Evolutionary conservation across 2,888 invertebrate genomes (phyloP).

Genomic region (Microdon myrmicae): DNA sequence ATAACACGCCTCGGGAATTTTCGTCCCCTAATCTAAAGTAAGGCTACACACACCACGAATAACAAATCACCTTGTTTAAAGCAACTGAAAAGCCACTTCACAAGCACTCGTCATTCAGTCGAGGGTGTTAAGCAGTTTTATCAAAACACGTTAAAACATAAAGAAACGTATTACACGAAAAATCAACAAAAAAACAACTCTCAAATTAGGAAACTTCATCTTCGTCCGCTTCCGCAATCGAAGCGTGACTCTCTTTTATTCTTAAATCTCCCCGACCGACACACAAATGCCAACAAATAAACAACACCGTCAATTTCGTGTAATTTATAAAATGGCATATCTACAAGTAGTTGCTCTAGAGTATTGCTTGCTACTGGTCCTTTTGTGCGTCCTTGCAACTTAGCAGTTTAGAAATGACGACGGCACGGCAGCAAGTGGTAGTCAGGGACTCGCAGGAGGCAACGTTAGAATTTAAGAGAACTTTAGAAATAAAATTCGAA

Average conservation of each 20-base stretch:
- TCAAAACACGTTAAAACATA: conserved; percentile 37
- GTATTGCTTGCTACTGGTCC: conserved; percentile 6
- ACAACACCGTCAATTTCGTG: conserved; percentile 51
- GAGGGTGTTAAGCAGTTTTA: conserved; percentile 46
- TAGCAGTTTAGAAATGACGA: conserved; percentile 17
- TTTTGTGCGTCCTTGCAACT: no score
- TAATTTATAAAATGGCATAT: conserved; percentile 53
- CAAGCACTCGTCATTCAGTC: conserved; percentile 42
- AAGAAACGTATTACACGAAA: conserved; percentile 32
- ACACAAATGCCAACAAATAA: conserved; percentile 41
- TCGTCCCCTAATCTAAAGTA: no score
- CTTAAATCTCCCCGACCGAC: neutral
- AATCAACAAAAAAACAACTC: conserved; percentile 36
- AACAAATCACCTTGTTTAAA: conserved; percentile 33
- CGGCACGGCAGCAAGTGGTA: neutral
- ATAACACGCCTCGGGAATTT: no score
- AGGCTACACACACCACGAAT: no score
- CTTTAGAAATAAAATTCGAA: conserved; percentile 32
- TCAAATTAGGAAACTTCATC: conserved; percentile 46
- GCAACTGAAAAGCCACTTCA: conserved; percentile 50
- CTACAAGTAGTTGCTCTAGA: conserved; percentile 50
- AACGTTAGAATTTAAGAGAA: conserved; percentile 15
- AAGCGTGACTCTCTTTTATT: no score
- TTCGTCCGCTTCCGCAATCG: conserved; percentile 11
- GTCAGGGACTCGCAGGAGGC: no score